Evolutionary conservation across 2,797 vertebrate species (phyloP).

Genomic region (Ctenopoma kingsleyae): DNA sequence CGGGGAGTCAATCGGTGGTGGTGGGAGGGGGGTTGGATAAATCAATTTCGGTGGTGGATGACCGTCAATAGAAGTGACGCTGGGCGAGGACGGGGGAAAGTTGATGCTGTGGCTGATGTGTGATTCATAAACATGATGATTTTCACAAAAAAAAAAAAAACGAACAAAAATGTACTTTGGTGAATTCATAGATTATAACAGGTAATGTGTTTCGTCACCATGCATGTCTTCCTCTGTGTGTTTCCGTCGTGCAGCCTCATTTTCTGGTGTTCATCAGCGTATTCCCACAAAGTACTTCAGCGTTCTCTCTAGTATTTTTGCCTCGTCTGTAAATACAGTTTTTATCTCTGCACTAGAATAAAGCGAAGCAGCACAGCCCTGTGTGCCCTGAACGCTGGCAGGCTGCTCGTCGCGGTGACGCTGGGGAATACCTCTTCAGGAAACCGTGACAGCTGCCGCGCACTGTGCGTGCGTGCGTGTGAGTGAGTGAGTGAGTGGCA

Average conservation of each 20-base stretch:
- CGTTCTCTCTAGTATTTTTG: no score
- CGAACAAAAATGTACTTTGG: no score
- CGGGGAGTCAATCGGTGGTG: constrained; percentile 14
- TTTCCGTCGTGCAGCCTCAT: background rate
- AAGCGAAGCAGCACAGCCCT: constrained; percentile 2
- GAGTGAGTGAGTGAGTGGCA: no score
- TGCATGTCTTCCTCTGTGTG: no score
- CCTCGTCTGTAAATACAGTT: background rate
- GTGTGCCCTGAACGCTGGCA: background rate
- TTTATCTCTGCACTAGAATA: background rate
- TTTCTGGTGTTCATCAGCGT: no score
- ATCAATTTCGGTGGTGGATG: constrained; percentile 57
- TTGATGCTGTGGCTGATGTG: background rate
- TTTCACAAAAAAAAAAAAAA: background rate
- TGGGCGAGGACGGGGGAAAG: constrained; percentile 13
- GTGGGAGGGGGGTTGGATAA: constrained; percentile 5
- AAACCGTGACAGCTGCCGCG: constrained; percentile 53
- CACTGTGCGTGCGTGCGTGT: background rate
- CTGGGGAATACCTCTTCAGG: constrained; percentile 68
- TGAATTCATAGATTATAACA: background rate
- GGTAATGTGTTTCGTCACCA: background rate
- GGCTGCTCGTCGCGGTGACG: constrained; percentile 32
- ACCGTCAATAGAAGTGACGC: constrained; percentile 33
- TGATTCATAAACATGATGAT: constrained; percentile 1
- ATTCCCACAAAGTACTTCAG: background rate